These are phyloP conservation scores for Nowickia ferox DNA, from an alignment of 2,888 invertebrate genomes.

Conservation along the genomic window DNA sequence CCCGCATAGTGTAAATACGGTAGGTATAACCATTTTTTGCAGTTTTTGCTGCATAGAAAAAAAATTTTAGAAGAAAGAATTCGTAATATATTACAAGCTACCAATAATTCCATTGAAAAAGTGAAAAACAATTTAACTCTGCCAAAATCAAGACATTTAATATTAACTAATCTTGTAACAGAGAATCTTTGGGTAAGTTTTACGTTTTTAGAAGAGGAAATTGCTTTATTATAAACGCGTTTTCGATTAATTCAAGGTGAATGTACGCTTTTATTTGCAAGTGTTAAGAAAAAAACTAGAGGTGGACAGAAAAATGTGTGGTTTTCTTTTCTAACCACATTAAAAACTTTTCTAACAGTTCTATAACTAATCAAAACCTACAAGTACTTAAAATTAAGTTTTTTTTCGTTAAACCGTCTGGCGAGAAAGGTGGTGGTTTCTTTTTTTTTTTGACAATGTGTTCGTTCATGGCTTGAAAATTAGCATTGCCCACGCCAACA, in stretches of 20 bases:
- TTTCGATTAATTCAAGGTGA: conserved; percentile 64
- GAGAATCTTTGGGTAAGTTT: conserved; percentile 51
- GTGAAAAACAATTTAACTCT: conserved; percentile 1
- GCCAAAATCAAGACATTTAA: conserved; percentile 13
- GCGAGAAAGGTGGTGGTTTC: conserved; percentile 65
- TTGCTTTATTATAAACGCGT: neutral
- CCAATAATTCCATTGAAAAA: conserved; percentile 19
- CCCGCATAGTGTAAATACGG: conserved; percentile 43
- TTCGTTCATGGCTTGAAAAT: conserved; percentile 27
- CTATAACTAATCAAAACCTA: conserved; percentile 5
- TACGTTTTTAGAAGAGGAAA: neutral
- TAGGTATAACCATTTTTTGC: conserved; percentile 65
- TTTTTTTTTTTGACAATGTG: conserved; percentile 2
- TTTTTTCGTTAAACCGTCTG: conserved; percentile 51
- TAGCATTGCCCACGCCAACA: conserved; percentile 67
- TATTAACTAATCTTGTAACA: neutral
- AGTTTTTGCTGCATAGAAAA: conserved; percentile 64
- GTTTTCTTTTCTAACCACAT: neutral
- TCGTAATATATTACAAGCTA: conserved; percentile 52
- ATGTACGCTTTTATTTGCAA: conserved; percentile 59
- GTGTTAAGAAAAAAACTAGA: conserved; percentile 9
- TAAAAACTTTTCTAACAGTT: neutral
- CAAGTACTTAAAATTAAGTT: neutral
- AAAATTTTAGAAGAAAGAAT: conserved; percentile 51
- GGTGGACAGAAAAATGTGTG: conserved; percentile 39